These are phyloP conservation scores for Protosalanx chinensis DNA, from an alignment of 2,797 vertebrate genomes.

Conservation along the genomic window DNA sequence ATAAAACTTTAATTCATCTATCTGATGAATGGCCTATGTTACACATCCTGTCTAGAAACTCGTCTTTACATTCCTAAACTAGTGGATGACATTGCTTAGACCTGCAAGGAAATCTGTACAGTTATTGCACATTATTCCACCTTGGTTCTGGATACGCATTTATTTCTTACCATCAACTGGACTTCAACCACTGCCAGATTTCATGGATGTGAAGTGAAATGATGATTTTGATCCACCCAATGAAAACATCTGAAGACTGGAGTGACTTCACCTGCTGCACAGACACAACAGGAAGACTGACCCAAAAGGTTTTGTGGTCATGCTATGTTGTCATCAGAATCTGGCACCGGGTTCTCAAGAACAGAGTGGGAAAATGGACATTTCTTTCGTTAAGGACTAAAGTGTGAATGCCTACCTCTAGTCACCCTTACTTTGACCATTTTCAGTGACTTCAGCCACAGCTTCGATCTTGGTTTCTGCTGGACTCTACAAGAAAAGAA, in stretches of 20 bases:
- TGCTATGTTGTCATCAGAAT: too few species aligned
- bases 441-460: slow-evolving; percentile 8
- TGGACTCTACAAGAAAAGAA: slow-evolving; percentile 21
- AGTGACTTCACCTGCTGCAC: neutral
- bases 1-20: slow-evolving; percentile 39
- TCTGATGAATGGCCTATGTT: slow-evolving; percentile 34
- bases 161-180: slow-evolving; percentile 4
- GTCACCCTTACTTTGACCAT: slow-evolving; percentile 25
- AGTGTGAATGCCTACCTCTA: slow-evolving; percentile 69
- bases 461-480: slow-evolving; percentile 30
- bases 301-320: too few species aligned
- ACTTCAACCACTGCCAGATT: neutral
- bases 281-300: slow-evolving; percentile 29
- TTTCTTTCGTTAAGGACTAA: slow-evolving; percentile 40
- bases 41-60: slow-evolving; percentile 22
- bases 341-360: slow-evolving; percentile 30
- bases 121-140: neutral
- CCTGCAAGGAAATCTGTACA: neutral
- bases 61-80: neutral
- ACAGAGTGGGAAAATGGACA: slow-evolving; percentile 44
- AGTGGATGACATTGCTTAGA: slow-evolving; percentile 13
- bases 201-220: neutral
- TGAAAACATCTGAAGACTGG: neutral
- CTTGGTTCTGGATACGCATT: neutral
- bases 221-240: neutral